These are phyloP conservation scores for Dexiosoma caninum DNA, from an alignment of 2,888 invertebrate species.

Conservation along the genomic window DNA sequence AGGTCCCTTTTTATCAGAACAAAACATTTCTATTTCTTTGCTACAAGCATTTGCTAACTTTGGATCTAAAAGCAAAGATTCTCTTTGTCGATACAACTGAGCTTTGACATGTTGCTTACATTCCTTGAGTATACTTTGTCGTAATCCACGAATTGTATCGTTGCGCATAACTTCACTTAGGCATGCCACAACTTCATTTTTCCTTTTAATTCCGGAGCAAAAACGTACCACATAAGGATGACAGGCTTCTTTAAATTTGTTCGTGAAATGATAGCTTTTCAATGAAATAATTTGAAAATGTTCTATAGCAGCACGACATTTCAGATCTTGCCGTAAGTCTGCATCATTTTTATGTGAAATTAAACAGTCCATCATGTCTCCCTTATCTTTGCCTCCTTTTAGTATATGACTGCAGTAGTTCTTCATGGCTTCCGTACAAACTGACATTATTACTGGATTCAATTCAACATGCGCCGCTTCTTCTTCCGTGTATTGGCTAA, in stretches of 20 bases:
- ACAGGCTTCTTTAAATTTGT: constrained; percentile 96
- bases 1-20: constrained; percentile 84
- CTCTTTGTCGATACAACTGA: constrained; percentile 94
- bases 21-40: constrained; percentile 86
- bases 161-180: constrained; percentile 92
- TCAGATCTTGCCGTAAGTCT: constrained; percentile 85
- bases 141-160: constrained; percentile 87
- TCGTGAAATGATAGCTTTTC: constrained; percentile 95
- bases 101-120: constrained; percentile 94
- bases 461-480: constrained; percentile 92
- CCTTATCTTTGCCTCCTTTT: constrained; percentile 83
- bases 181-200: constrained; percentile 83
- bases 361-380: constrained; percentile 95
- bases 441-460: constrained; percentile 91
- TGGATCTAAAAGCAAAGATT: constrained; percentile 91
- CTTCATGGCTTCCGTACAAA: constrained; percentile 89
- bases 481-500: constrained; percentile 91
- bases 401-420: constrained; percentile 85
- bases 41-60: constrained; percentile 89
- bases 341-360: constrained; percentile 93
- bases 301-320: constrained; percentile 95
- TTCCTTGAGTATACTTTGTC: constrained; percentile 89
- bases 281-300: constrained; percentile 97
- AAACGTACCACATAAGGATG: constrained; percentile 86
- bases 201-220: constrained; percentile 85